Base-by-base conservation (phyloP, 2,888 invertebrate genomes). In the Zygothrica quintamaculata region DNA sequence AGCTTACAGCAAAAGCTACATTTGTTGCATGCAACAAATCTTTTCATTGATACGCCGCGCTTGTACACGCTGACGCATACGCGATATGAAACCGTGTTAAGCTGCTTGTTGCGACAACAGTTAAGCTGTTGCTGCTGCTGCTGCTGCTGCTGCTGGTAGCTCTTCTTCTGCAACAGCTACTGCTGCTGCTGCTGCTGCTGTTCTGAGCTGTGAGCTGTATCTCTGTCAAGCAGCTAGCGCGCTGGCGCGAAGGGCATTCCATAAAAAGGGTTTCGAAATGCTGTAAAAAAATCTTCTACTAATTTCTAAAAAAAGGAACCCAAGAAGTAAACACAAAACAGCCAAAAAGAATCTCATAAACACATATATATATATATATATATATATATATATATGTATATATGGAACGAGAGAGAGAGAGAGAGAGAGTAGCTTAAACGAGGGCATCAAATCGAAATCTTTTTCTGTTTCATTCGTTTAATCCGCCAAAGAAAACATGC, bases 401-500 rank as follows among this genome's bases (percentile, higher is more conserved):
- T n/a, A n/a, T n/a, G n/a, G n/a, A n/a, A n/a, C n/a, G n/a, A n/a
- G n/a, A n/a, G n/a, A n/a, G n/a, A n/a, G n/a, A n/a, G n/a, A n/a
- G n/a, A n/a, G n/a, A n/a, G n/a, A n/a, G n/a, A n/a, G 13, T 55
- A 33, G 12, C 47, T 62, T 29, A 16, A 40, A 26, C n/a, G 37
- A 31, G 16, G 46, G 62, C 43, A 61, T 55, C 44, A 55, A n/a
- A 43, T 31, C 15, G 40, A 47, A 57, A 79, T 82, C 62, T 71
- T 74, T 77, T 79, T 65, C 77, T 80, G 81, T 77, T 61, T 75
- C 78, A 73, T 52, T 60, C 53, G 61, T 18, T 73, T 82, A 82
- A 82, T 79, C 84, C 77, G 66, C 22, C 66, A 82, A 79, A 82
- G 85, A 65, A 85, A 81, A 85, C 84, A 80, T 78, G 81, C 80